Conservation (phyloP, 2,888 invertebrate genomes). For the Lasioglossum malachurum region DNA sequence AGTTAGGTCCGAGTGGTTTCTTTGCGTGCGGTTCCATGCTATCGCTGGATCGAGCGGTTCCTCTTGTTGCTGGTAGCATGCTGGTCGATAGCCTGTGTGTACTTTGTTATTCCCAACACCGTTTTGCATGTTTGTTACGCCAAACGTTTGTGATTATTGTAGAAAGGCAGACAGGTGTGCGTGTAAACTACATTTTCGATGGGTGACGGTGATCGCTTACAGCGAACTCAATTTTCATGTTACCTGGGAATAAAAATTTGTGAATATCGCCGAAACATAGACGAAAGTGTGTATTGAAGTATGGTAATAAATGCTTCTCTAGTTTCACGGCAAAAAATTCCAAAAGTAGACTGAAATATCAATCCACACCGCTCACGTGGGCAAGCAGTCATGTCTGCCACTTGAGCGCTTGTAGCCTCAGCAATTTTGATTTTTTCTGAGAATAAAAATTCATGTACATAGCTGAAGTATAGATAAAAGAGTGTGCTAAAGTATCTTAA, state of each 20-base stretch:
- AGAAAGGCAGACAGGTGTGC: neutral
- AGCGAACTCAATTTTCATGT: neutral
- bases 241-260: neutral
- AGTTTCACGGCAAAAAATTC: neutral
- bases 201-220: neutral
- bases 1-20: conserved; percentile 11
- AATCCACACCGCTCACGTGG: no score
- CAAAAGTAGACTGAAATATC: neutral
- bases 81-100: neutral
- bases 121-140: neutral
- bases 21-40: neutral
- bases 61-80: neutral
- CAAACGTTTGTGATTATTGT: neutral
- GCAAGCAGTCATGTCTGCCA: no score
- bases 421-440: neutral
- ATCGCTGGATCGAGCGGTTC: conserved; percentile 2
- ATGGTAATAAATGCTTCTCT: neutral
- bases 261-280: neutral
- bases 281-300: neutral
- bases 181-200: neutral
- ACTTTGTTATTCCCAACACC: neutral
- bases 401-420: neutral
- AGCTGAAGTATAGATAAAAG: neutral
- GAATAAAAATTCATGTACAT: neutral
- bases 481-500: neutral